Base-by-base conservation (phyloP, 2,797 vertebrate genomes). In the Tarsius wallacei region DNA sequence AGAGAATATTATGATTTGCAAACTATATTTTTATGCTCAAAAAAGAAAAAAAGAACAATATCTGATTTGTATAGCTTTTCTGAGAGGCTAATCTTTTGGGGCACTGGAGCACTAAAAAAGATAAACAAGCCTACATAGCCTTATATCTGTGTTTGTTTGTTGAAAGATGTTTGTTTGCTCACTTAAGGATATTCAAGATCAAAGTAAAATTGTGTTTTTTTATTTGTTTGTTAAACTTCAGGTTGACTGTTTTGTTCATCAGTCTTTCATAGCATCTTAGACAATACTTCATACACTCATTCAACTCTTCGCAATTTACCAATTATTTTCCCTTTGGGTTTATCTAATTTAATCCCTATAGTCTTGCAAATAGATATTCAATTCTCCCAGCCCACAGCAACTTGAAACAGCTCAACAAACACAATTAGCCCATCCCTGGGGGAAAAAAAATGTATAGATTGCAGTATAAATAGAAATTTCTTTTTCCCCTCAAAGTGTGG, bases 291-390 rank as follows among this genome's bases (percentile, higher is more conserved):
- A 82, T 86, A 31, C 31, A 55, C 42, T 76, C 85, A 66, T 51
- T 49, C 19, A 82, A 42, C 13, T 55, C 57, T 91, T 88, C 26
- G 17, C 66, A 83, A 6, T 81, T 59, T 87, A 73, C 93, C 85
- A 71, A 76, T 96, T 93, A 77, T 53, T 80, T 87, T 86, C 74
- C 93, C 70, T 94, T 95, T 26, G 77, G 88, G 73, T 94, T 96
- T 95, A 91, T 94, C 95, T 97, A 97, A 97, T 96, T 97, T 94
- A 94, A 90, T 97, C 96, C 82, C 97, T 82, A 47, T 55, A 94
- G 94, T 55, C 49, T 97, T 94, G 81, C 86, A 94, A 95, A 95
- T 83, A 88, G 93, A 90, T 93, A 86, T 63, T 77, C 64, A 86
- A 73, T 93, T 93, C 91, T 93, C 28, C 87, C 53, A 94, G 89